These are phyloP conservation scores for Dysmachus trigonus DNA, from an alignment of 2,888 invertebrate species.

Conservation along the genomic window DNA sequence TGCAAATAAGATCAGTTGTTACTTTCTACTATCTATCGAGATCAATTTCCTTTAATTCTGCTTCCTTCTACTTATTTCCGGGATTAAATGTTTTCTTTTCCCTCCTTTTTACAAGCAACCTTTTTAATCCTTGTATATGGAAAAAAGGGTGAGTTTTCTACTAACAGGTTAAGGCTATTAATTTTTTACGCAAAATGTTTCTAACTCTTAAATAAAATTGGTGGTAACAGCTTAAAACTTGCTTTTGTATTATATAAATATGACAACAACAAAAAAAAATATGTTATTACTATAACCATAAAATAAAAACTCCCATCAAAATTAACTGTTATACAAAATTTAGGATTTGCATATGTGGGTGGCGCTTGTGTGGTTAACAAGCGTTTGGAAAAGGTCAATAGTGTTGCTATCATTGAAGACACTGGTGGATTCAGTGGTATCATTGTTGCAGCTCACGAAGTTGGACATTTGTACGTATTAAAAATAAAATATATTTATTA, in stretches of 20 bases:
- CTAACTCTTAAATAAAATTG: neutral
- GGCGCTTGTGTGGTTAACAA: constrained; percentile 97
- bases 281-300: constrained; percentile 18
- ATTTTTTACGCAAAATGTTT: neutral
- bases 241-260: neutral
- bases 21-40: neutral
- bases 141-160: neutral
- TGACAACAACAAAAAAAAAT: neutral
- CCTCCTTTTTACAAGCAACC: neutral
- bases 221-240: neutral
- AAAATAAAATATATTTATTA: neutral
- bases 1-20: neutral
- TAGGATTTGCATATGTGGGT: constrained; percentile 95
- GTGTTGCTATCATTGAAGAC: constrained; percentile 95
- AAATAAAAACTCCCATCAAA: neutral
- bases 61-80: neutral
- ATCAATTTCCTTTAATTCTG: neutral
- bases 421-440: constrained; percentile 96
- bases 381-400: constrained; percentile 93
- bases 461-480: constrained; percentile 90
- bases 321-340: neutral
- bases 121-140: neutral
- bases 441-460: constrained; percentile 96
- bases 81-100: neutral
- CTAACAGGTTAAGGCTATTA: neutral